These are phyloP conservation scores for Drosophila insularis DNA, from an alignment of 1,140 invertebrate genomes.

Conservation along the genomic window DNA sequence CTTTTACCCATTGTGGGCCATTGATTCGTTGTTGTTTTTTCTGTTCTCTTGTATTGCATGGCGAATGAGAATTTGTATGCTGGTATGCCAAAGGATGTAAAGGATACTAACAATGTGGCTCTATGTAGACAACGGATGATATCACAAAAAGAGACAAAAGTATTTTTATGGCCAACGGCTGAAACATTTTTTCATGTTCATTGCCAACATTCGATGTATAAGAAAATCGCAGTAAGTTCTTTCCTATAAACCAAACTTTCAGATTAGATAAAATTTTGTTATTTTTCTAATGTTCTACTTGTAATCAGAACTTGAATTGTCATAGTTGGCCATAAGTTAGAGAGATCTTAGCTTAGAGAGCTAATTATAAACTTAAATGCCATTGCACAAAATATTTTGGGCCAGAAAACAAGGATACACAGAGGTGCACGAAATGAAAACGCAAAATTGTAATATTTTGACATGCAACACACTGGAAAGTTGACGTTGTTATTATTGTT, in stretches of 20 bases:
- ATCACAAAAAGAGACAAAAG: background rate
- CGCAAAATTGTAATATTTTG: constrained; percentile 25
- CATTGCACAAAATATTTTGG: too few species aligned
- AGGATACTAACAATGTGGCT: constrained; percentile 1
- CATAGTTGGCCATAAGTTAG: too few species aligned
- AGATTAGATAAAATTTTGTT: too few species aligned
- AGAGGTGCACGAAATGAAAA: background rate
- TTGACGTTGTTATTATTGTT: background rate
- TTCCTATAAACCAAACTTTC: background rate
- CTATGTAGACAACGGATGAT: background rate
- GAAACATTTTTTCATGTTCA: background rate
- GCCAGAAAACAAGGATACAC: too few species aligned
- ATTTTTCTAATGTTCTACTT: too few species aligned
- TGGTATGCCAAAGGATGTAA: background rate
- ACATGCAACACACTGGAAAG: constrained; percentile 4
- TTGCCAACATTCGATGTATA: too few species aligned
- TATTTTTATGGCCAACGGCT: constrained; percentile 5
- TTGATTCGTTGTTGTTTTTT: constrained; percentile 1
- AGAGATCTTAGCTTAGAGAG: too few species aligned
- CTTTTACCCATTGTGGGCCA: constrained; percentile 11
- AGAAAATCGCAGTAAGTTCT: too few species aligned
- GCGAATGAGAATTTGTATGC: constrained; percentile 6
- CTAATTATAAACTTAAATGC: too few species aligned
- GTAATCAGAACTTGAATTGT: too few species aligned
- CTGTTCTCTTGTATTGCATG: too few species aligned